Base-by-base conservation (phyloP, 2,888 invertebrate species). In the Andricus curvator region DNA sequence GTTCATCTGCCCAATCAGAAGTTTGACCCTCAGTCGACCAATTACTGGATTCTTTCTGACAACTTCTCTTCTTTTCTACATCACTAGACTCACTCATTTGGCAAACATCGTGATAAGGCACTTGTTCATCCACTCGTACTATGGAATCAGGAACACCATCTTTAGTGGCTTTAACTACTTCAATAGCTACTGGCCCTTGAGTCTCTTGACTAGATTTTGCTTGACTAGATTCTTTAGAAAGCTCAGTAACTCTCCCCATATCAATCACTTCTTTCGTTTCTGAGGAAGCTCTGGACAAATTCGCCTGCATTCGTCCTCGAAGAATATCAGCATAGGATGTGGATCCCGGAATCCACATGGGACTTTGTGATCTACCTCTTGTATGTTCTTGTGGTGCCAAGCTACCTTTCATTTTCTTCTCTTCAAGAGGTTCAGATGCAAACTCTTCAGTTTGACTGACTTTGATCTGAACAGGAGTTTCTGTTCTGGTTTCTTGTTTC, bases 301-400 rank as follows among this genome's bases (percentile, higher is more conserved):
- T 82, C 2, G 13, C 74, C 8, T 87, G 88, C 78, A 86, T 84
- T 29, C 86, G 80, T 13, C 97, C 96, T 86, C 95, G 95, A 82
- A 97, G 94, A 84, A 97, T 96, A 93, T 97, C 96, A 74, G 97
- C 96, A 92, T 97, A 97, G 70, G 96, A 95, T 74, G 96, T 95
- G 37, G 95, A 95, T 48, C 96, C 96, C 4, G 95, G 96, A 66
- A 94, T 91, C 96, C 96, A 97, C 90, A 96, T 95, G 22, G 96
- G 96, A 91, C 96, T 96, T 66, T 94, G 94, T 0, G 96, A 96
- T 85, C 96, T 94, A n/a, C 92, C 91, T 68, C 94, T 92, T 13
- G 90, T 85, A 76, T 87, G 87, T 17, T 91, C 89, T 8, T 87
- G 83, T 0, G 92, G 91, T 62, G 85, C 85, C 64, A 93, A 82